Evolutionary conservation across 2,113 vertebrate species (phyloP).

Genomic region (Malurus cyaneus): DNA sequence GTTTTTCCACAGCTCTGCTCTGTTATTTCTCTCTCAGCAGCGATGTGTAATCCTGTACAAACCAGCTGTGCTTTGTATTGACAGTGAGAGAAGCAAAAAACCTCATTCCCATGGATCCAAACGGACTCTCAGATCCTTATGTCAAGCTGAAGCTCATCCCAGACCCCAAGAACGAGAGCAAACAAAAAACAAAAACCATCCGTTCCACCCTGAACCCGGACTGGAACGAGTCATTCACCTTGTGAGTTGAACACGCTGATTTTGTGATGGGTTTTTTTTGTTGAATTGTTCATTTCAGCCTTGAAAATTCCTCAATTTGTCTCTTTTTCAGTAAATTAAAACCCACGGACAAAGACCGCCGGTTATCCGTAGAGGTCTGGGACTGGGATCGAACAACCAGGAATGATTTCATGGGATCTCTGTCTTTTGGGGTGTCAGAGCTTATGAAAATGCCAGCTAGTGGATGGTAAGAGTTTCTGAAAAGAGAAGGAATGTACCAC

Average conservation of each 20-base stretch:
- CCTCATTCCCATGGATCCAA: conserved; percentile 97
- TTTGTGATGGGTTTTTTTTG: not conserved
- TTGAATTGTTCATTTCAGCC: not conserved
- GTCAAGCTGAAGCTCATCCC: conserved; percentile 97
- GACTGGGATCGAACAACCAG: conserved; percentile 96
- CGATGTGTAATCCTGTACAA: not conserved
- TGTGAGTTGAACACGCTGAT: conserved; percentile 78
- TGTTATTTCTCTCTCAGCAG: not conserved
- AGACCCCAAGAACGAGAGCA: conserved; percentile 95
- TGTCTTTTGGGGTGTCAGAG: conserved; percentile 95
- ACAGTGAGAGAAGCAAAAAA: conserved; percentile 94
- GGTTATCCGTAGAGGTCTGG: conserved; percentile 93
- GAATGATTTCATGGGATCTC: conserved; percentile 97
- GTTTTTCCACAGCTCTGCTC: not conserved
- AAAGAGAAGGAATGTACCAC: not conserved
- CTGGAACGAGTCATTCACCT: conserved; percentile 93
- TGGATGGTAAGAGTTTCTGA: conserved; percentile 82
- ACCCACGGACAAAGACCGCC: conserved; percentile 89
- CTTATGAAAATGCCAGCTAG: conserved; percentile 88
- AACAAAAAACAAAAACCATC: conserved; percentile 96
- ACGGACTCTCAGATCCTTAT: conserved; percentile 94
- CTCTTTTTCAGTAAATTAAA: conserved; percentile 85
- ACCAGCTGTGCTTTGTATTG: not conserved
- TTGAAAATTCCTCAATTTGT: not conserved
- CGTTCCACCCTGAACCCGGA: conserved; percentile 93